Percentiles rank a stretch among this genome's conserved stretches.
These are phyloP conservation scores for Lepus oiostolus DNA, from an alignment of 2,797 vertebrate species.

Conservation along the genomic window DNA sequence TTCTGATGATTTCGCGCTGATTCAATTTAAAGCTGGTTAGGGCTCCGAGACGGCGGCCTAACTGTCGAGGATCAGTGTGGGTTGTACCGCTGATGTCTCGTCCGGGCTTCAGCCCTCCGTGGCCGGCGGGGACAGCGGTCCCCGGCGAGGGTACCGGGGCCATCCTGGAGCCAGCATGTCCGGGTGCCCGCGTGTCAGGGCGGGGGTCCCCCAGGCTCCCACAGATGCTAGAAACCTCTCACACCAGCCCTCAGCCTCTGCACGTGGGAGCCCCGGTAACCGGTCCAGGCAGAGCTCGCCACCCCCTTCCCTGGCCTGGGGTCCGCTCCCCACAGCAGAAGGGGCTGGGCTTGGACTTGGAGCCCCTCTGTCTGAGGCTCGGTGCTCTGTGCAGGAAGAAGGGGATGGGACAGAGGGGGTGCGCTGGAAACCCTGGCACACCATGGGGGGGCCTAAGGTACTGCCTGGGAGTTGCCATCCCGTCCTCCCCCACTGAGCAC, in stretches of 20 bases:
- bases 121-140: not conserved
- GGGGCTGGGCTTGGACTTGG: not conserved
- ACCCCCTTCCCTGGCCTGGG: fast-evolving
- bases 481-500: fast-evolving
- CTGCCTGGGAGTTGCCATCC: not conserved
- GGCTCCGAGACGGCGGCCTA: constrained; percentile 87
- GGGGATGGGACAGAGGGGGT: not conserved
- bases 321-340: fast-evolving
- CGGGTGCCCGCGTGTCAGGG: too few relatives aligned
- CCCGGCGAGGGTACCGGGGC: not conserved
- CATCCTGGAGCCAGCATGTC: too few relatives aligned
- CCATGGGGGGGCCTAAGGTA: not conserved
- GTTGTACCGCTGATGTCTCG: constrained; percentile 82
- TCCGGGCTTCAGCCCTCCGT: constrained; percentile 61
- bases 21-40: constrained; percentile 91
- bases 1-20: constrained; percentile 90
- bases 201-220: not conserved
- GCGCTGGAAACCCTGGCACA: not conserved
- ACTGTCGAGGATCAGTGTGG: constrained; percentile 90
- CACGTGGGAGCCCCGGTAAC: fast-evolving
- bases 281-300: not conserved
- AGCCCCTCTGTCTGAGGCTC: fast-evolving
- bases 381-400: fast-evolving
- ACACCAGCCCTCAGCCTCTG: not conserved
- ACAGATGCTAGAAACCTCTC: not conserved